phyloP scores from a whole-genome alignment of 2,888 invertebrate species.

The Tetropium fuscum region DNA sequence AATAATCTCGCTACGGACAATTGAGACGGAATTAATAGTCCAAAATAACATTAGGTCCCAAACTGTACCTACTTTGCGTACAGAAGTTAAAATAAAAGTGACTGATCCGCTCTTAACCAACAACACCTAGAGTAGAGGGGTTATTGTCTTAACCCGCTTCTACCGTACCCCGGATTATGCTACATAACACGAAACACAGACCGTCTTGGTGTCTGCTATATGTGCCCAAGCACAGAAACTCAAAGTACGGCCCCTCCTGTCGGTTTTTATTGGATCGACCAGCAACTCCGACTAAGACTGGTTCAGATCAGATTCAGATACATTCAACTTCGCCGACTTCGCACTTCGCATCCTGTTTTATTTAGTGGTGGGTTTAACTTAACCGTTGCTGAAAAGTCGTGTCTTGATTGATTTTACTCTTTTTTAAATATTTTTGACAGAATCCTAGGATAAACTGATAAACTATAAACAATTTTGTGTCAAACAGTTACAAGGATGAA shows the following conservation, averaged over 20 bases:
- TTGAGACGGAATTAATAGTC: no score
- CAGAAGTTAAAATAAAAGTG: no score
- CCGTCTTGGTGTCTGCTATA: not conserved
- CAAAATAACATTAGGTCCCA: no score
- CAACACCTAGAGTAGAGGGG: no score
- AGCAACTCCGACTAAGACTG: no score
- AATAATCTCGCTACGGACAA: no score
- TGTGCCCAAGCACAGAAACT: not conserved
- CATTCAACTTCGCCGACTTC: conserved; percentile 24
- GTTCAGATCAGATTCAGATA: conserved; percentile 27
- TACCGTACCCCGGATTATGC: no score
- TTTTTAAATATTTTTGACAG: conserved; percentile 8
- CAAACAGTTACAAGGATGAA: not conserved
- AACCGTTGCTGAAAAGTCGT: conserved; percentile 14
- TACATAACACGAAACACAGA: no score
- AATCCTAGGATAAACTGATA: not conserved
- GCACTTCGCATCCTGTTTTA: conserved; percentile 21
- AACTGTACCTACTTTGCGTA: no score
- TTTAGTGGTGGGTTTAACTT: conserved; percentile 25
- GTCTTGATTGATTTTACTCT: conserved; percentile 10
- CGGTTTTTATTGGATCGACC: conserved; percentile 35
- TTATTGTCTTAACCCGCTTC: no score
- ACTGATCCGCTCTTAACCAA: no score
- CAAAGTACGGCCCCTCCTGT: conserved; percentile 29
- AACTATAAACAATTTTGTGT: conserved; percentile 10